Conservation (phyloP, 2,888 invertebrate genomes). For the Eumacrocentrus americanus region DNA sequence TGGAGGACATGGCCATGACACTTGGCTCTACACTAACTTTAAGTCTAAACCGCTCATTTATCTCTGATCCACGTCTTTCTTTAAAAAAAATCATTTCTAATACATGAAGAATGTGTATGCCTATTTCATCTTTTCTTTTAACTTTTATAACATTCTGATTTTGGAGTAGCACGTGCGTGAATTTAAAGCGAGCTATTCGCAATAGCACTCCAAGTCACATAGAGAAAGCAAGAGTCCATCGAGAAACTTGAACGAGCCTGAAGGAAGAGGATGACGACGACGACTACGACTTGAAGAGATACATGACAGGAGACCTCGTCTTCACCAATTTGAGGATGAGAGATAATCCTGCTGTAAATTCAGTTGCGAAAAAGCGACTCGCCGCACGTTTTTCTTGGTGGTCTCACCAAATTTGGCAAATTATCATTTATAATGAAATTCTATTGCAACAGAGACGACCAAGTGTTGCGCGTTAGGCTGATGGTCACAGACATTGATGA, state of each 20-base stretch:
- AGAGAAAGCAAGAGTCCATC: background rate
- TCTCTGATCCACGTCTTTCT: slow-evolving; percentile 17
- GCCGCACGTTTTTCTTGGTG: slow-evolving; percentile 31
- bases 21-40: too few species aligned
- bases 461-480: slow-evolving; percentile 29
- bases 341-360: slow-evolving; percentile 16
- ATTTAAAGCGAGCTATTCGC: background rate
- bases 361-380: slow-evolving; percentile 22
- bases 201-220: background rate
- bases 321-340: slow-evolving; percentile 23
- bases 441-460: slow-evolving; percentile 34
- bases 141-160: too few species aligned
- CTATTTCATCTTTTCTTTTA: too few species aligned
- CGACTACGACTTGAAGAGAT: background rate
- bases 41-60: background rate
- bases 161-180: too few species aligned
- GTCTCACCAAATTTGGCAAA: slow-evolving; percentile 39
- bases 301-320: slow-evolving; percentile 23
- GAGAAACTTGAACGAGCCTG: too few species aligned
- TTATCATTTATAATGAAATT: slow-evolving; percentile 41
- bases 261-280: slow-evolving; percentile 2
- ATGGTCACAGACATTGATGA: slow-evolving; percentile 14
- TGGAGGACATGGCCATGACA: slow-evolving; percentile 14
- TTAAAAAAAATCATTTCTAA: background rate
- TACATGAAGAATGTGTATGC: background rate